phyloP scores from a whole-genome alignment of 2,888 invertebrate species.

The Caenorhabditis japonica region DNA sequence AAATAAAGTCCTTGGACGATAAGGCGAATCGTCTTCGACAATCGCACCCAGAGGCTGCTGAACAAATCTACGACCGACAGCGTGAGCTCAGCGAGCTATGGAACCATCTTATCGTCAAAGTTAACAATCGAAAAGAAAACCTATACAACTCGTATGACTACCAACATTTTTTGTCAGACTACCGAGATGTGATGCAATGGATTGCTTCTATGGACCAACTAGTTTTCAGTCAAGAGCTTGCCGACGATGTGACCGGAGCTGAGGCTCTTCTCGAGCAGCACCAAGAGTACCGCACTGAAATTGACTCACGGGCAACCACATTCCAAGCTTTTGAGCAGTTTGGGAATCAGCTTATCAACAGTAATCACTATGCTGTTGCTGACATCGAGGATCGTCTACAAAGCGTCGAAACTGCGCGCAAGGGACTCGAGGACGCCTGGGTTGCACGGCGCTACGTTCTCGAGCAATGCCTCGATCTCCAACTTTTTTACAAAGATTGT shows the following conservation, averaged over 20 bases:
- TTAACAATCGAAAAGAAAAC: constrained; percentile 95
- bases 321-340: constrained; percentile 95
- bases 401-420: constrained; percentile 79
- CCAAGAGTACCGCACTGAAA: constrained; percentile 89
- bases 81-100: constrained; percentile 82
- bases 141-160: constrained; percentile 96
- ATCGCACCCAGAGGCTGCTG: constrained; percentile 97
- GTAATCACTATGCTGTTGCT: constrained; percentile 92
- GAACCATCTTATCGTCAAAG: constrained; percentile 84
- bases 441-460: constrained; percentile 93
- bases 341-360: constrained; percentile 93
- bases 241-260: constrained; percentile 97
- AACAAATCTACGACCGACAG: constrained; percentile 96
- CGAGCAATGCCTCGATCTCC: constrained; percentile 97
- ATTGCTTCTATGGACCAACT: constrained; percentile 95
- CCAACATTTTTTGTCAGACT: constrained; percentile 96
- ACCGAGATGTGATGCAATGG: constrained; percentile 96
- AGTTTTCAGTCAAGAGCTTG: constrained; percentile 96
- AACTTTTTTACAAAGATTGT: constrained; percentile 86
- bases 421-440: constrained; percentile 86
- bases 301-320: constrained; percentile 96
- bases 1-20: constrained; percentile 79
- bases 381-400: constrained; percentile 90
- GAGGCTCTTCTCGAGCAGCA: constrained; percentile 97
- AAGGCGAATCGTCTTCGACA: constrained; percentile 82